Base-by-base conservation (phyloP, 2,888 invertebrate species). In the Tetramorium bicarinatum region DNA sequence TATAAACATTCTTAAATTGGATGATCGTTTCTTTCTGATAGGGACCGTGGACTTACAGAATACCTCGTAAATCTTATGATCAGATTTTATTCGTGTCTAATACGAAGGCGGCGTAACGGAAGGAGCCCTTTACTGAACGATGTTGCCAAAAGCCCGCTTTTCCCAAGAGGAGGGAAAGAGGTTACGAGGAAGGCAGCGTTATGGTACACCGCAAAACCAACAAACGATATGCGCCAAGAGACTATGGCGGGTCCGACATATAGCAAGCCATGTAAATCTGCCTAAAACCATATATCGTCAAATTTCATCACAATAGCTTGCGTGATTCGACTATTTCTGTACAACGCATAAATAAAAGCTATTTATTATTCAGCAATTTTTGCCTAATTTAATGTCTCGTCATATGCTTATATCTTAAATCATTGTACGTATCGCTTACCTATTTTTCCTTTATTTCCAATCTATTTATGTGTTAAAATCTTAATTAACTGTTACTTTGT, bases 161-260 rank as follows among this genome's bases (percentile, higher is more conserved):
- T 90, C 90, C 89, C 85, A 83, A 82, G 85, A 90, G 91, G 84
- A 88, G 88, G 90, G 89, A 89, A 91, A 88, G 92, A 91, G 90
- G 90, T 89, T 90, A 84, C 82, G 74, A 85, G 87, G 84, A 87
- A 90, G 90, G 89, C 89, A 93, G 91, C 92, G 92, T 92, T 93
- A 93, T 89, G 93, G 94, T 92, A 91, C 86, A 93, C 94, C 94
- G 92, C 94, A 93, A 94, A 93, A 94, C 94, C 94, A 93, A 93
- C 94, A 93, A 94, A 93, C 93, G 93, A 93, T 90, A 89, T 86
- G 87, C 90, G 84, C 76, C 85, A 82, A 76, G 89, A 87, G 88
- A 84, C 86, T 89, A 85, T 80, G 82, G 79, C 29, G 56, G 56
- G 74, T 74, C 71, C 56, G 75, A 82, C 72, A 67, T 90, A 81